phyloP scores from a whole-genome alignment of 2,113 vertebrate species.

The Struthidea cinerea region DNA sequence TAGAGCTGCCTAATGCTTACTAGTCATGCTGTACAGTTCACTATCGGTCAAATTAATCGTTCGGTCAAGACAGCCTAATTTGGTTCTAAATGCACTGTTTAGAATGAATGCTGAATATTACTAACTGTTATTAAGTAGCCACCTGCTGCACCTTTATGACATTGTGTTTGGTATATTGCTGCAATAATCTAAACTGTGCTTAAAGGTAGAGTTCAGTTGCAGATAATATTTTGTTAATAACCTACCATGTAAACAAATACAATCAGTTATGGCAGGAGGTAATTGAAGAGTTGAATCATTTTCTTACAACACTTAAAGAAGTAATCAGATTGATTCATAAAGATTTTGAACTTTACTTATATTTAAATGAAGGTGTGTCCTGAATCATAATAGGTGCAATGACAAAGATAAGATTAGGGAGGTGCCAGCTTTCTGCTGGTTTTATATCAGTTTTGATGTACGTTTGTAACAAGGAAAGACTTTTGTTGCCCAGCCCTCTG shows the following conservation, averaged over 20 bases:
- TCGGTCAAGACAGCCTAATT: not conserved
- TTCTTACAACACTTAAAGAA: slow-evolving; percentile 25
- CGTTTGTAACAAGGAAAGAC: not conserved
- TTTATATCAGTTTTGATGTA: not conserved
- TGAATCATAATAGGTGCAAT: not conserved
- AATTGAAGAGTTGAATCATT: slow-evolving; percentile 27
- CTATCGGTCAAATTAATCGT: not conserved
- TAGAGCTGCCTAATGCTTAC: not conserved
- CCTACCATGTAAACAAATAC: slow-evolving; percentile 6
- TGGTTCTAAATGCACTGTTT: not conserved
- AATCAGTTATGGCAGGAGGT: slow-evolving; percentile 13
- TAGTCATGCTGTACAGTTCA: not conserved
- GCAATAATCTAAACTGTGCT: not conserved
- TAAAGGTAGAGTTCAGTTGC: not conserved
- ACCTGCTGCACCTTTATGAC: not conserved
- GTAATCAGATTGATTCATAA: slow-evolving; percentile 7
- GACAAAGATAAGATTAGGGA: slow-evolving; percentile 34
- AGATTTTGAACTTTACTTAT: not conserved
- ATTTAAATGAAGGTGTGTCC: slow-evolving; percentile 22
- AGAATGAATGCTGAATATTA: not conserved
- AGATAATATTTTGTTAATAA: slow-evolving; percentile 21
- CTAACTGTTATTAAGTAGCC: not conserved
- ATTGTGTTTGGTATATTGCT: not conserved
- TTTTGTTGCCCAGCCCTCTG: not conserved
- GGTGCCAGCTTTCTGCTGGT: not conserved